Percentiles rank a stretch among this genome's conserved stretches.
phyloP scores from a whole-genome alignment of 2,797 vertebrate species.

The Steatocranus sp. region DNA sequence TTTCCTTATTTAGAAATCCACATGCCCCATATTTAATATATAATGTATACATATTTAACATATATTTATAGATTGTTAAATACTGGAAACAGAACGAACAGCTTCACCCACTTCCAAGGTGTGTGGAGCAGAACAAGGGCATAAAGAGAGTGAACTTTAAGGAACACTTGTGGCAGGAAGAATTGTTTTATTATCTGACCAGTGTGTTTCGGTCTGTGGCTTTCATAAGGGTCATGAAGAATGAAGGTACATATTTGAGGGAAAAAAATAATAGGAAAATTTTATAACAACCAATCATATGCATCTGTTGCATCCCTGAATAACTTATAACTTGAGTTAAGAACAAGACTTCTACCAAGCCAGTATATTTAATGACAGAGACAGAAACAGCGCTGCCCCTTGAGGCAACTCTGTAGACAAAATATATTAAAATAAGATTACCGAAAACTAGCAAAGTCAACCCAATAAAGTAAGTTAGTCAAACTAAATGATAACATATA shows the following conservation, averaged over 20 bases:
- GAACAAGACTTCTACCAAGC: neutral
- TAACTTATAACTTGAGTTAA: neutral
- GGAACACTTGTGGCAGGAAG: neutral
- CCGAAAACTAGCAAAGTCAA: neutral
- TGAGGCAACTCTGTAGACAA: neutral
- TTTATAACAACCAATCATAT: neutral
- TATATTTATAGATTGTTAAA: neutral
- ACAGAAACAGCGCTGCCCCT: neutral
- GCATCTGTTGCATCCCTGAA: neutral
- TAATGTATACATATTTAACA: neutral
- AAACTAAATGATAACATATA: neutral
- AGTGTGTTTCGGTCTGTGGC: neutral
- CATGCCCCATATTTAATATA: neutral
- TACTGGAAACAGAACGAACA: neutral
- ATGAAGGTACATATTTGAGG: neutral
- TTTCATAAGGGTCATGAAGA: neutral
- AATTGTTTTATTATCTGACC: neutral
- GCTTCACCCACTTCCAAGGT: neutral
- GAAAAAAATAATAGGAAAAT: neutral
- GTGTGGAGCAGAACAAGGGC: neutral
- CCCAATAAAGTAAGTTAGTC: neutral
- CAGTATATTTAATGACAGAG: neutral
- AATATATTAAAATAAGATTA: neutral
- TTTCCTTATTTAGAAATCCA: neutral
- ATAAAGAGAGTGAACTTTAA: neutral